Base-by-base conservation (phyloP, 2,113 vertebrate species). In the Myotis brandtii region DNA sequence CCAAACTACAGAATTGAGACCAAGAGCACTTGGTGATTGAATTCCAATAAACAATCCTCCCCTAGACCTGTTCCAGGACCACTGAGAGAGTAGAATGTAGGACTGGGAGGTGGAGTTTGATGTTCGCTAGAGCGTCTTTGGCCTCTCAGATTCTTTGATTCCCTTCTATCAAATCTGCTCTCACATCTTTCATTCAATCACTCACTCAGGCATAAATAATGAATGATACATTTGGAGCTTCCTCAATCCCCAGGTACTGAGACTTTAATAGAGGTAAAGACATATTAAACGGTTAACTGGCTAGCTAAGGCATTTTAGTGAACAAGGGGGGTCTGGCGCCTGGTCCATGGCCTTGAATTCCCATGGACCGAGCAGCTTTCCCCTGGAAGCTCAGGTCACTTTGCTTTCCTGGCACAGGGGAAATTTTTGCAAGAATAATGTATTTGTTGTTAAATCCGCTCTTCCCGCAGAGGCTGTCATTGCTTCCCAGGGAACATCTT, bases 401-500 rank as follows among this genome's bases (percentile, higher is more conserved):
- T 86, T 13, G 79, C 89, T 96, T 96, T 97, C 86, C 94, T 95
- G 94, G 95, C 97, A 97, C 95, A n/a, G 82, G 85, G 93, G n/a
- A 95, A 95, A 95, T 85, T 81, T 92, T 86, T 90, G 16, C 81
- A 75, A 97, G 96, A 95, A 97, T 97, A 96, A 94, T 48, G 93
- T 96, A 95, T 97, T 95, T 96, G 93, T 96, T 96, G 97, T 96
- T 97, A 96, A 96, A 93, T 91, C 86, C 1, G 4, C 94, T 96
- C 69, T 93, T 95, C 91, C 50, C 37, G 94, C 82, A 83, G 88
- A 93, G 81, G 73, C 91, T 80, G 95, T 95, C 94, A 76, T 76
- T 94, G 95, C 97, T 96, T 96, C 95, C 96, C 56, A 20, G 94
- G 95, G 93, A 89, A 91, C 94, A 94, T 97, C 97, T 97, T 97